phyloP scores from a whole-genome alignment of 2,888 invertebrate species.

The Diaphora mendica region DNA sequence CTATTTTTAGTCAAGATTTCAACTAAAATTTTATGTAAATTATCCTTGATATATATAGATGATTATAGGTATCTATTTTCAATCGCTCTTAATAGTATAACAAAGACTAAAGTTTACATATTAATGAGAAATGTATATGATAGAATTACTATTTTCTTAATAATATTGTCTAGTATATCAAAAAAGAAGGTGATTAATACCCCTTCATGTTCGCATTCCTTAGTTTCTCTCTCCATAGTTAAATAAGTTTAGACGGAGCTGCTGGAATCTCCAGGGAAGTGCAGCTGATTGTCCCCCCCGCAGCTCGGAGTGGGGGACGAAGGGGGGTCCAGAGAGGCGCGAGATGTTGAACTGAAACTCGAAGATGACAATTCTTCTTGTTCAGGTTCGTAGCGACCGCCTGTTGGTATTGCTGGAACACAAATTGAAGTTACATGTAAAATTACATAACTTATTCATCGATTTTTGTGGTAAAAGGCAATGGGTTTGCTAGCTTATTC shows the following conservation, averaged over 20 bases:
- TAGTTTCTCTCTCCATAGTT: background rate
- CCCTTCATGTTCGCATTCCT: background rate
- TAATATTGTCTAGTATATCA: background rate
- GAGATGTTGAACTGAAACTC: slow-evolving; percentile 93
- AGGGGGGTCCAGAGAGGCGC: slow-evolving; percentile 90
- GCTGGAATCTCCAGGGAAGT: slow-evolving; percentile 92
- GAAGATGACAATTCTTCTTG: slow-evolving; percentile 93
- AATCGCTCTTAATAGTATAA: background rate
- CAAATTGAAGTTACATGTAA: background rate
- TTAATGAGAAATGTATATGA: background rate
- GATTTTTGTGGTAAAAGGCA: background rate
- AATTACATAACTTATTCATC: background rate
- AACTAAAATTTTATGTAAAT: background rate
- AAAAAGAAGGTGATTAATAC: background rate
- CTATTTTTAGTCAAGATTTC: background rate
- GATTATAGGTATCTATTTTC: background rate
- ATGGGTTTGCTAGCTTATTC: background rate
- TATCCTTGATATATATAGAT: background rate
- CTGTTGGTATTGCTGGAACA: slow-evolving; percentile 59
- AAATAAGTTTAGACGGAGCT: slow-evolving; percentile 83
- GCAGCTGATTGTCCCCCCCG: slow-evolving; percentile 91
- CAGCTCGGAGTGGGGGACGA: slow-evolving; percentile 92
- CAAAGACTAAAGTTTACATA: background rate
- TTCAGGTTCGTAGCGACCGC: slow-evolving; percentile 89
- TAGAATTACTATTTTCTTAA: background rate